Conservation (phyloP, 2,888 invertebrate species). For the Allacma fusca region DNA sequence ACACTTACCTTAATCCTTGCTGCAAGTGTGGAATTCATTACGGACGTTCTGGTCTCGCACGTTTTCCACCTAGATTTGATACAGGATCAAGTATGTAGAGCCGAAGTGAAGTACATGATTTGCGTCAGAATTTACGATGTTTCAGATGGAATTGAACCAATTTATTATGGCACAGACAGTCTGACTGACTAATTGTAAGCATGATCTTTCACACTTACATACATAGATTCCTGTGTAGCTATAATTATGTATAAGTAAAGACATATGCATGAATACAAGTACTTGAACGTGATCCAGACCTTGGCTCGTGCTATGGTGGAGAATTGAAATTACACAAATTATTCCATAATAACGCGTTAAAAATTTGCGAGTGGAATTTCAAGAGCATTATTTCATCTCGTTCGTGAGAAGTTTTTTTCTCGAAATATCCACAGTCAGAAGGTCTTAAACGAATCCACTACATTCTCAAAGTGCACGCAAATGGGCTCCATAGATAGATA, state of each 20-base stretch:
- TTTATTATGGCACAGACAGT: no score
- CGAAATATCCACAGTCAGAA: neutral
- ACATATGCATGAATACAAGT: neutral
- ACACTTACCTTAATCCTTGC: neutral
- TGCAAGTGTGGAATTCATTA: neutral
- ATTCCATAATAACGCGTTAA: conserved; percentile 8
- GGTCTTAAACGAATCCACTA: no score
- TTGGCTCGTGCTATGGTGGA: conserved; percentile 2
- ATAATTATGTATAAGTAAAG: neutral
- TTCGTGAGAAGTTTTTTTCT: neutral
- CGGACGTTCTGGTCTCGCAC: no score
- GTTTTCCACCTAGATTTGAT: neutral
- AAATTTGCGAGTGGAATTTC: neutral
- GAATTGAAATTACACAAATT: conserved; percentile 8
- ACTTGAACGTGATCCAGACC: neutral
- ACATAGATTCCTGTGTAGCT: neutral
- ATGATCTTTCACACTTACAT: neutral
- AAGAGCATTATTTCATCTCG: conserved; percentile 6
- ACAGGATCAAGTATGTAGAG: neutral
- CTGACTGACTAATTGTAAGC: no score
- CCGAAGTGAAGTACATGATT: no score
- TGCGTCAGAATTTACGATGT: no score
- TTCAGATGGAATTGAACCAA: no score
- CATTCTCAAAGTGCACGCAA: no score
- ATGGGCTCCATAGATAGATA: no score